Evolutionary conservation across 2,797 vertebrate genomes (phyloP), one percentile per base, ranked within the genome.

Genomic region (Phrynocephalus forsythii): DNA sequence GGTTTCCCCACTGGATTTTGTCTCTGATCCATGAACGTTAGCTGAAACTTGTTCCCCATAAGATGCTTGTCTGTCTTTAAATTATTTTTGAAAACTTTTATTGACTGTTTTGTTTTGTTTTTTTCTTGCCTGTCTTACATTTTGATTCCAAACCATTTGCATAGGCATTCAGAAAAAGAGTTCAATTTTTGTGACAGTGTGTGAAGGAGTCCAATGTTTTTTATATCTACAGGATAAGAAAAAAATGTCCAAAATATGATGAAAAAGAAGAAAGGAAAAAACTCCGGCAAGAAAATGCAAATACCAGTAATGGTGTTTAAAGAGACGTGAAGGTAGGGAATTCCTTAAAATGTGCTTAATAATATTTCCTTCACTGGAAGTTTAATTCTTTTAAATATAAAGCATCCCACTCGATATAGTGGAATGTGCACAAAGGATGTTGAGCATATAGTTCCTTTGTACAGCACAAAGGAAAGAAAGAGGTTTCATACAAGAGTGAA

Each of bases 241-340:
- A 96, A 94, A 96, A 94, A 89, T 96, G 93, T 91, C 90, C 95
- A 30, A 92, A 94, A 88, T 90, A 94, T 78, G 95, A 96, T 85
- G 96, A 96, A 93, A 95, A 94, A 84, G 97, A 97, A 91, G 97
- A 97, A 92, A 95, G 95, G 89, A 97, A 95, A 93, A 97, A 95
- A 90, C 96, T 97, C 83, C 92, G 95, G 68, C 96, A 97, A 91
- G 97, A 97, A 88, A 96, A 89, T 83, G 95, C 94, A 94, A 97
- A 92, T 72, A 82, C 92, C 50, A 95, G 90, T 0, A 71, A 92
- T 83, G 85, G 93, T 72, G 96, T 95, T 28, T 97, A 95, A 95
- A 85, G 89, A 92, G 93, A 88, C 87, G 86, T 87, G 80, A 92
- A 95, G 94, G 95, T 96, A 95, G 84, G 38, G 83, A 56, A 11